Base-by-base conservation (phyloP, 92 coral and sea anemone species). In the Epizoanthus illoricatus region DNA sequence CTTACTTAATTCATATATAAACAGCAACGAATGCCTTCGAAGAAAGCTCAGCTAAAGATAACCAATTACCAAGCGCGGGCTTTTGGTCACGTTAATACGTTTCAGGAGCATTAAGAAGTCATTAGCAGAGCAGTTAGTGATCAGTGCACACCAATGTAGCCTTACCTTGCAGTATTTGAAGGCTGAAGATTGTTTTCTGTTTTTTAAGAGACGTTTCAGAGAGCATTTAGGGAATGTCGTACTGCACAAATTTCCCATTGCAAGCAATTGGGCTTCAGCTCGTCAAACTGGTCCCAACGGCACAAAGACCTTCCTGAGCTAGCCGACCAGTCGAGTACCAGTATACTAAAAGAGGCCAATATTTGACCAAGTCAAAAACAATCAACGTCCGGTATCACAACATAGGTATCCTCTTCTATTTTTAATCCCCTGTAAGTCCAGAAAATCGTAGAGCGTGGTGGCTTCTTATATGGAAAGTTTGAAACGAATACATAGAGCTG, bases 211-310 rank as follows among this genome's bases (percentile, higher is more conserved):
- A 3, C 82, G 72, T 57, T 78, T 78, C 6, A 45, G 9, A 39
- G 82, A 70, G 28, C 64, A 78, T 78, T 63, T 63, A 16, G 82
- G 15, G n/a, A 78, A 24, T 58, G 71, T 43, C 15, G 67, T 39
- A 66, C 82, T 64, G 72, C 49, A 78, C 23, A 78, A 64, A 63
- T 78, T 78, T 78, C 82, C 82, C 82, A 78, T 78, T 66, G 71
- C 82, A 62, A 63, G 60, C 3, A 19, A 42, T 1, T 5, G 36
- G 2, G 45, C 4, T 56, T 12, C 65, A 20, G 33, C 68, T 24
- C 41, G 4, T 58, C 19, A 55, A 24, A 17, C 54, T 24, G 59
- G 16, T 62, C 39, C 71, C 4, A 20, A 58, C 71, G 72, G 42
- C 19, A 17, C 65, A 76, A 61, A 28, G 4, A 16, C 17, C 60